Percentiles rank a stretch among this genome's conserved stretches.
These are phyloP conservation scores for Pheosia tremula DNA, from an alignment of 2,888 invertebrate genomes.

Conservation along the genomic window DNA sequence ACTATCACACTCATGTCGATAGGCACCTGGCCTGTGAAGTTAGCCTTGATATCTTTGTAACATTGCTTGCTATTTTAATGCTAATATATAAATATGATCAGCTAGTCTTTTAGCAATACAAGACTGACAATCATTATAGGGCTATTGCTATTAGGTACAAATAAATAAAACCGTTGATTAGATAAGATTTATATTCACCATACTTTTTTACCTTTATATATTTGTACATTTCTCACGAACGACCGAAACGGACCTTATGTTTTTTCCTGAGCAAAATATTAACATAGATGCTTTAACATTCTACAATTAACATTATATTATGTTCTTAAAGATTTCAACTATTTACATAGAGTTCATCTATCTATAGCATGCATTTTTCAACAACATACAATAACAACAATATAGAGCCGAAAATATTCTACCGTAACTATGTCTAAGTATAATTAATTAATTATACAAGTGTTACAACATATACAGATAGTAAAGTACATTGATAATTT, in stretches of 20 bases:
- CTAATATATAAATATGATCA: too few species aligned
- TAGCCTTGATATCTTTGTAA: too few species aligned
- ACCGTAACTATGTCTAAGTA: constrained; percentile 29
- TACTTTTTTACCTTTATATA: constrained; percentile 53
- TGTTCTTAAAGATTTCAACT: constrained; percentile 41
- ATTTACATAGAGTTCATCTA: constrained; percentile 71
- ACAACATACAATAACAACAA: constrained; percentile 69
- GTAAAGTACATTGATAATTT: constrained; percentile 52
- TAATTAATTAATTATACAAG: constrained; percentile 55
- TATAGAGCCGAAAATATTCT: constrained; percentile 60
- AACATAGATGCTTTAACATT: constrained; percentile 17
- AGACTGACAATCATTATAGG: too few species aligned
- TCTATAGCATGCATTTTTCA: constrained; percentile 70
- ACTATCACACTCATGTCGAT: too few species aligned
- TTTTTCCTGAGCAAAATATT: constrained; percentile 24
- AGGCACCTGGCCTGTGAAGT: too few species aligned
- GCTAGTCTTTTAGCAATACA: too few species aligned
- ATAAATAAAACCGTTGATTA: not conserved
- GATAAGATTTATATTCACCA: constrained; percentile 25
- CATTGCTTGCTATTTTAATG: too few species aligned
- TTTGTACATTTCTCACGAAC: constrained; percentile 71
- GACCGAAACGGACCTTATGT: constrained; percentile 61
- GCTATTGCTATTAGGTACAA: not conserved
- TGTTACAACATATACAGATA: constrained; percentile 77
- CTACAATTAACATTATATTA: constrained; percentile 19